These are phyloP conservation scores for Tokudaia tokunoshimensis DNA, from an alignment of 2,797 vertebrate genomes.

Conservation along the genomic window DNA sequence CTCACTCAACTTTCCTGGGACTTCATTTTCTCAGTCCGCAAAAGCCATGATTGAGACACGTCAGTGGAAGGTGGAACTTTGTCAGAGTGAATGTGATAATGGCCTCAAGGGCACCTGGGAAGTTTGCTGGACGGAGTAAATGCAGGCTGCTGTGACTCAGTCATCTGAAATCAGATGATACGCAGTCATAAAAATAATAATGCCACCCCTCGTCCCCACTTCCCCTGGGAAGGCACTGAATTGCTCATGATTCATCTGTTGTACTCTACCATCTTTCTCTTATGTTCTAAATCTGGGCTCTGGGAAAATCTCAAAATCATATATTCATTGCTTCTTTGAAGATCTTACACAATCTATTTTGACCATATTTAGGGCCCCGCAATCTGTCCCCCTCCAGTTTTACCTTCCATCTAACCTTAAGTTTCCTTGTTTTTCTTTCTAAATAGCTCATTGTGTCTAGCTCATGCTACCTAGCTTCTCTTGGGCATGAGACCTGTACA, in stretches of 20 bases:
- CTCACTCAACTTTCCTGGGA: not conserved
- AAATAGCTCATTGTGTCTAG: not conserved
- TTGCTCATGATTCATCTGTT: not conserved
- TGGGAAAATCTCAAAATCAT: not conserved
- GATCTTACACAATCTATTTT: not conserved
- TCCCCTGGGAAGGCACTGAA: not conserved
- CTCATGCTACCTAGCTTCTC: not conserved
- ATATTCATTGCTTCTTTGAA: not conserved
- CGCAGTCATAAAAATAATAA: not conserved
- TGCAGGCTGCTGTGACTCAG: not conserved
- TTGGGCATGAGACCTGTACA: not conserved
- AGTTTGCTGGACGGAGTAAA: not conserved
- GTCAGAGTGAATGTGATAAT: not conserved
- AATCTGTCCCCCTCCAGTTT: not conserved
- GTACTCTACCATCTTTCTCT: not conserved
- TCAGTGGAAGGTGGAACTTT: not conserved
- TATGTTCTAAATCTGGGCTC: not conserved
- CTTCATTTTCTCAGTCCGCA: not conserved
- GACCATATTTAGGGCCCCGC: not conserved
- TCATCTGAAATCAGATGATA: slow-evolving; percentile 42
- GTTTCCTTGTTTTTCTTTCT: not conserved
- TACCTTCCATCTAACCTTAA: not conserved
- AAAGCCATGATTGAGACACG: not conserved
- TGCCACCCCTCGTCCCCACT: not conserved
- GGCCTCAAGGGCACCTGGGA: not conserved